phyloP scores from a whole-genome alignment of 1,140 invertebrate genomes.

The Diabrotica virgifera region DNA sequence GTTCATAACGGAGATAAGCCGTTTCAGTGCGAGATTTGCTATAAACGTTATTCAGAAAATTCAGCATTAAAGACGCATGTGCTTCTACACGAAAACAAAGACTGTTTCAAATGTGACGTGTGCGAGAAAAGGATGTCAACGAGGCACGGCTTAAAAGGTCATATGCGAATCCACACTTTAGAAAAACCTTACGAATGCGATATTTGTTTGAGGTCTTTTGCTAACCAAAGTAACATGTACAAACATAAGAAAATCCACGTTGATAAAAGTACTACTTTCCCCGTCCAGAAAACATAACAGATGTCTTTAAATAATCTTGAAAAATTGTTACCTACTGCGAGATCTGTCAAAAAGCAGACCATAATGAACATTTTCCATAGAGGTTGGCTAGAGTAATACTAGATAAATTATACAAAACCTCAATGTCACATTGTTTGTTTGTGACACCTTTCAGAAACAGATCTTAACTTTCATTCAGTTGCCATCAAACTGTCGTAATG shows the following conservation, averaged over 20 bases:
- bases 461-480: no score
- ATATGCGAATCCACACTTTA: neutral
- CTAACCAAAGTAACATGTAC: neutral
- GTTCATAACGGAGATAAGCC: slow-evolving; percentile 4
- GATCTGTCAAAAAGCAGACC: no score
- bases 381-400: no score
- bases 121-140: neutral
- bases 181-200: neutral
- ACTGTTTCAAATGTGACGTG: neutral
- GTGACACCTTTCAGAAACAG: no score
- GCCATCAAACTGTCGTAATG: no score
- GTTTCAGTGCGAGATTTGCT: slow-evolving; percentile 9
- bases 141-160: neutral
- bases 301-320: no score
- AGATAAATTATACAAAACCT: no score
- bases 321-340: no score
- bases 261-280: no score
- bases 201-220: slow-evolving; percentile 2
- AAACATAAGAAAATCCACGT: neutral
- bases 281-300: no score
- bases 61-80: neutral
- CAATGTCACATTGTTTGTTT: no score
- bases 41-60: neutral
- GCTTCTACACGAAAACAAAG: neutral
- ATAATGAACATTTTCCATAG: no score